A percentile compares a stretch with the other conserved stretches of the same genome.
Evolutionary conservation across 2,888 invertebrate genomes (phyloP).

Genomic region (Lamellibrachia columna): DNA sequence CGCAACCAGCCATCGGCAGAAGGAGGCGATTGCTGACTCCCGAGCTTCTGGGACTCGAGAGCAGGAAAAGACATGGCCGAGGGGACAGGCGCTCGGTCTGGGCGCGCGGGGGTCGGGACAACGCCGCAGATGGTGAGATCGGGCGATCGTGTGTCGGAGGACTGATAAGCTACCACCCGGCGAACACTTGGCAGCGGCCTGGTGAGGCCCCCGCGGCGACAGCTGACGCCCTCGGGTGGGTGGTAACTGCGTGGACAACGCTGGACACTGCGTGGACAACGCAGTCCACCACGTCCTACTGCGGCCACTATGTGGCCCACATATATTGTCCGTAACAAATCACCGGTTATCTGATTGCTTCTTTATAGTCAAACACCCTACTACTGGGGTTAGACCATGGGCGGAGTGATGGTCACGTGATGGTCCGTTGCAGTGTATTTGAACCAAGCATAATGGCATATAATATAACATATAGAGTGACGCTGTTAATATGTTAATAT

Average conservation of each 20-base stretch:
- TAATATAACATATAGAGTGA: too few species aligned
- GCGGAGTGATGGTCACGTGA: too few species aligned
- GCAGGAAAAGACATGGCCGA: not conserved
- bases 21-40: not conserved
- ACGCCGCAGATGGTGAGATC: not conserved
- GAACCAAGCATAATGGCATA: too few species aligned
- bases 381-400: too few species aligned
- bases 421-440: too few species aligned
- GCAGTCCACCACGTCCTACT: not conserved
- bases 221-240: not conserved
- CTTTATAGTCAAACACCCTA: too few species aligned
- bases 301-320: too few species aligned
- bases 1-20: not conserved
- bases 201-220: not conserved
- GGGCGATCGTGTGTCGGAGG: not conserved
- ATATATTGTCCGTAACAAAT: too few species aligned
- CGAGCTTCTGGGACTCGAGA: not conserved
- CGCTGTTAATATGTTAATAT: too few species aligned
- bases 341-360: too few species aligned
- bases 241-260: not conserved
- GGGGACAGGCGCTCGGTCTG: not conserved
- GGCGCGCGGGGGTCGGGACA: not conserved
- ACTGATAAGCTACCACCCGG: not conserved
- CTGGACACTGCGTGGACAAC: constrained; percentile 5
- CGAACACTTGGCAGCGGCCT: not conserved